A percentile compares a stretch with the other conserved stretches of the same genome.
phyloP scores from a whole-genome alignment of 2,888 invertebrate species.

The Thymelicus acteon region DNA sequence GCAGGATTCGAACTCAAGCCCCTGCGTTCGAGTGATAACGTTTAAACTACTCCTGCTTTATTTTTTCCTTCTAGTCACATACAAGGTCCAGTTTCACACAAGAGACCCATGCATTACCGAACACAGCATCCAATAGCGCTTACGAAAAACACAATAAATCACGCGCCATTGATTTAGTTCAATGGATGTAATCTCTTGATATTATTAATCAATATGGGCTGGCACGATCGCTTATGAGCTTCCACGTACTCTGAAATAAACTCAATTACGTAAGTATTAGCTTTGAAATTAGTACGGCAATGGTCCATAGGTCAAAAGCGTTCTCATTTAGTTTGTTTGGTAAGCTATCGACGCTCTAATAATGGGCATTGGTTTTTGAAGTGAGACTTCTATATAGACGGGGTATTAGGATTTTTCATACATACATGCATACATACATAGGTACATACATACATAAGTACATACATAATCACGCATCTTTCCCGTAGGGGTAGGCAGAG shows the following conservation, averaged over 20 bases:
- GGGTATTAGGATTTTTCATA: too few relatives aligned
- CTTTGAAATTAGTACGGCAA: neutral
- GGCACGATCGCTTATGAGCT: conserved; percentile 27
- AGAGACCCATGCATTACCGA: neutral
- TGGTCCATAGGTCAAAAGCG: conserved; percentile 29
- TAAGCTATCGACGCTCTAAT: conserved; percentile 23
- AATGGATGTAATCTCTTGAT: conserved; percentile 42
- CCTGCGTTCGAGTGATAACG: too few relatives aligned
- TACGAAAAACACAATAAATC: conserved; percentile 38
- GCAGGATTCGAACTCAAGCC: too few relatives aligned
- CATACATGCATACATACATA: too few relatives aligned
- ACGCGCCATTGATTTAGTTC: conserved; percentile 36
- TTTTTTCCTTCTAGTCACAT: too few relatives aligned
- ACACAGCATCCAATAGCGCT: neutral
- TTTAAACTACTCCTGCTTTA: too few relatives aligned
- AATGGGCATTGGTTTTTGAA: neutral
- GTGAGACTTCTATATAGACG: too few relatives aligned
- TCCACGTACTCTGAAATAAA: neutral
- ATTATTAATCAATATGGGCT: conserved; percentile 40
- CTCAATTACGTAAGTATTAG: neutral
- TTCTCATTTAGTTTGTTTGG: conserved; percentile 22
- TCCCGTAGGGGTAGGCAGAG: too few relatives aligned
- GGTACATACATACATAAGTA: too few relatives aligned
- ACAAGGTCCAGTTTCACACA: too few relatives aligned
- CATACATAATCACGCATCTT: too few relatives aligned